Evolutionary conservation across 1,140 invertebrate genomes (phyloP).

Genomic region (Cheumatopsyche charites): DNA sequence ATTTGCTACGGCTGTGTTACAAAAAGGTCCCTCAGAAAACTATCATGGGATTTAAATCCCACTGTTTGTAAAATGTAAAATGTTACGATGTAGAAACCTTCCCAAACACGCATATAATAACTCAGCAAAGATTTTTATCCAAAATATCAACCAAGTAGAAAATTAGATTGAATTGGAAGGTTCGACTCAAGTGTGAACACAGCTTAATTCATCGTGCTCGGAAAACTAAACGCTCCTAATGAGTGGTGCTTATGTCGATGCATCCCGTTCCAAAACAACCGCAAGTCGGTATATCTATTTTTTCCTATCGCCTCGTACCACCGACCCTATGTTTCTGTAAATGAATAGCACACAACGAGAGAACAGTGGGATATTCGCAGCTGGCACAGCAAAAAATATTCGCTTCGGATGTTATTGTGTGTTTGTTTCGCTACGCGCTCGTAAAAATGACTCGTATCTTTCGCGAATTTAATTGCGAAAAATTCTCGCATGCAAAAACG

Average conservation of each 20-base stretch:
- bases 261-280: neutral
- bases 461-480: slow-evolving; percentile 13
- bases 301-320: neutral
- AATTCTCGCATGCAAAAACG: too few relatives aligned
- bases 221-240: slow-evolving; percentile 46
- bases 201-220: slow-evolving; percentile 40
- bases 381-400: slow-evolving; percentile 26
- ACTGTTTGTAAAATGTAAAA: too few relatives aligned
- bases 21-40: too few relatives aligned
- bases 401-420: slow-evolving; percentile 19
- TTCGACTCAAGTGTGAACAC: too few relatives aligned
- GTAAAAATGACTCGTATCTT: slow-evolving; percentile 21
- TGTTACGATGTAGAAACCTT: too few relatives aligned
- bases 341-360: slow-evolving; percentile 25
- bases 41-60: too few relatives aligned
- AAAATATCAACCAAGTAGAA: too few relatives aligned
- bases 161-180: too few relatives aligned
- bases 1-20: too few relatives aligned
- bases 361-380: slow-evolving; percentile 33
- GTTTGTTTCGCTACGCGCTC: slow-evolving; percentile 14
- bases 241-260: slow-evolving; percentile 37
- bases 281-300: neutral
- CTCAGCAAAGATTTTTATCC: too few relatives aligned
- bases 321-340: slow-evolving; percentile 5
- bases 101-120: too few relatives aligned